phyloP scores from a whole-genome alignment of 1,140 invertebrate species.

The Caenorhabditis inopinata region DNA sequence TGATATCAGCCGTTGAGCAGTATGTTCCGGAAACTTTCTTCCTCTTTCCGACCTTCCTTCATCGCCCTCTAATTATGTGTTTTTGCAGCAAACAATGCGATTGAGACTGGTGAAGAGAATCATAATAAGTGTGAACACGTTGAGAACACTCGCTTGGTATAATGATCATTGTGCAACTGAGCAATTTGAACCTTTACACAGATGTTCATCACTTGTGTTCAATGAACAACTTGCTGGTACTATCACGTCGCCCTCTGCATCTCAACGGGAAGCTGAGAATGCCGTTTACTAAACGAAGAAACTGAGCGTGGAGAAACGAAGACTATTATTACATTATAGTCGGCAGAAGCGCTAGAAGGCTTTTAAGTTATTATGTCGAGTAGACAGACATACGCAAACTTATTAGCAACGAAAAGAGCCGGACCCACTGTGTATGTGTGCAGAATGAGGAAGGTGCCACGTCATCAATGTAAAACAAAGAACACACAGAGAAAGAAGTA shows the following conservation, averaged over 20 bases:
- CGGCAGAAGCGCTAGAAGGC: conserved; percentile 16
- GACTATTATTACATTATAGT: conserved; percentile 31
- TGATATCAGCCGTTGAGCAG: no score
- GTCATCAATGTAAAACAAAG: not conserved
- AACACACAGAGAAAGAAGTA: not conserved
- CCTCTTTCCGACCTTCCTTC: not conserved
- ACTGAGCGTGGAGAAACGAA: not conserved
- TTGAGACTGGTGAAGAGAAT: not conserved
- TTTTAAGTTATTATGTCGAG: conserved; percentile 25
- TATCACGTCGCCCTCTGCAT: not conserved
- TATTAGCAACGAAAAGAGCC: not conserved
- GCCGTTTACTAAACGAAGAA: conserved; percentile 25
- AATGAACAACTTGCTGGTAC: conserved; percentile 22
- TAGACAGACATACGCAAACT: not conserved
- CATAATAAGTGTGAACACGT: conserved; percentile 23
- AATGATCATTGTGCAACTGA: conserved; percentile 25
- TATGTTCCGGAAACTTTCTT: not conserved
- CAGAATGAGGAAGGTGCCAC: not conserved
- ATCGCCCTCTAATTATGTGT: conserved; percentile 21
- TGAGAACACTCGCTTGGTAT: not conserved
- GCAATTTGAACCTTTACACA: conserved; percentile 26
- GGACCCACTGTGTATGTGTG: not conserved
- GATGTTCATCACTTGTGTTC: conserved; percentile 26
- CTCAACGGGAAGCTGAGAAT: no score
- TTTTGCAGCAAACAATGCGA: conserved; percentile 21